Base-by-base conservation (phyloP, 1,140 invertebrate genomes). In the Papilio dardanus region DNA sequence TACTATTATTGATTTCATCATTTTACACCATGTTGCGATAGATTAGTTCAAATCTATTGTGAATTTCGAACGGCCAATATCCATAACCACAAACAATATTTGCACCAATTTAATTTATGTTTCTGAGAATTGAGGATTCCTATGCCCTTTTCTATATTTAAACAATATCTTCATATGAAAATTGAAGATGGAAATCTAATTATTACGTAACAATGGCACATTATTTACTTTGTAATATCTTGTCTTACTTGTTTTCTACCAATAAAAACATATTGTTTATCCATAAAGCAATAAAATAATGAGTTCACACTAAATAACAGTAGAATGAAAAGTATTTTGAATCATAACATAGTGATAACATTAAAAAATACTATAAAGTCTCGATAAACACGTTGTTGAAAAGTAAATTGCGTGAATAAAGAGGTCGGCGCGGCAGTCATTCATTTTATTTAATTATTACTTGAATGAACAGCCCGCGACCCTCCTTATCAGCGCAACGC, bases 391-490 rank as follows among this genome's bases (percentile, higher is more conserved):
- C 50, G 68, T 58, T 58, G 67, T 71, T 74, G 68, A 77, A 74
- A 79, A 50, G 76, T 54, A 79, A 71, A 77, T 80, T 73, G 71
- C 31, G 46, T 58, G 71, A 77, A 71, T 79, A 76, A 74, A 31
- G 77, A 76, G 78, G 69, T 76, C 75, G 69, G 46, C 54, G 54
- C 42, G 12, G 30, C 21, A 73, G 46, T 73, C 71, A 75, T 33
- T 82, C 82, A 82, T 79, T 78, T 74, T 77, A 73, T 80, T 81
- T 82, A 74, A 81, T 79, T 81, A 77, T 74, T 79, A 62, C 71
- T 50, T 83, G 85, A 81, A 86, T 85, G 83, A 86, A 77, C 84
- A 83, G 81, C 79, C 75, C 80, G 76, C 84, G 84, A 88, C 84
- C 83, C 79, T 78, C 50, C 69, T 87, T 86, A 87, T 86, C 82